These are phyloP conservation scores for Ellobius talpinus DNA, from an alignment of 2,113 vertebrate genomes.

Conservation along the genomic window DNA sequence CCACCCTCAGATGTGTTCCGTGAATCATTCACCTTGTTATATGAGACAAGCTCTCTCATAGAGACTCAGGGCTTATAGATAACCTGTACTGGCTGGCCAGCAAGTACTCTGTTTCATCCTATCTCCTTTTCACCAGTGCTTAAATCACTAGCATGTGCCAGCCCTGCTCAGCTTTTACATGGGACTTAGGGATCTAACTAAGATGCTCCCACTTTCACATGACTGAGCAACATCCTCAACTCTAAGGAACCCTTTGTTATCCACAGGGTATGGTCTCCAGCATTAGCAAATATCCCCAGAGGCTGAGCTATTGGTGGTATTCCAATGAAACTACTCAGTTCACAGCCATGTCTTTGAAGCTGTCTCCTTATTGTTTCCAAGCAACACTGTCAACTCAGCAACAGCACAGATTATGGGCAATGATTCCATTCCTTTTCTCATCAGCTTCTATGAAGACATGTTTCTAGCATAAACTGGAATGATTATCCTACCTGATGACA, in stretches of 20 bases:
- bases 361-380: neutral
- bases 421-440: neutral
- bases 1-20: neutral
- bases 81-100: neutral
- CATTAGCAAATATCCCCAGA: neutral
- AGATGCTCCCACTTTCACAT: too few relatives aligned
- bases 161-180: neutral
- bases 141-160: neutral
- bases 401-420: neutral
- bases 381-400: neutral
- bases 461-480: neutral
- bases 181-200: too few relatives aligned
- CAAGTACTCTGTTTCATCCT: neutral
- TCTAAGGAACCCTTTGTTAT: neutral
- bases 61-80: neutral
- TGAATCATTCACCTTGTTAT: neutral
- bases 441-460: neutral
- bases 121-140: neutral
- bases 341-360: neutral
- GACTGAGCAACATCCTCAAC: neutral
- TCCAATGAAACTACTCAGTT: neutral
- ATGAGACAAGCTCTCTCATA: neutral
- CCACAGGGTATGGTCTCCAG: neutral
- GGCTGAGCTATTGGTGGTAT: accelerated
- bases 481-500: neutral